Conservation (phyloP, 2,797 vertebrate genomes). For the Hafferia zeledoni region DNA sequence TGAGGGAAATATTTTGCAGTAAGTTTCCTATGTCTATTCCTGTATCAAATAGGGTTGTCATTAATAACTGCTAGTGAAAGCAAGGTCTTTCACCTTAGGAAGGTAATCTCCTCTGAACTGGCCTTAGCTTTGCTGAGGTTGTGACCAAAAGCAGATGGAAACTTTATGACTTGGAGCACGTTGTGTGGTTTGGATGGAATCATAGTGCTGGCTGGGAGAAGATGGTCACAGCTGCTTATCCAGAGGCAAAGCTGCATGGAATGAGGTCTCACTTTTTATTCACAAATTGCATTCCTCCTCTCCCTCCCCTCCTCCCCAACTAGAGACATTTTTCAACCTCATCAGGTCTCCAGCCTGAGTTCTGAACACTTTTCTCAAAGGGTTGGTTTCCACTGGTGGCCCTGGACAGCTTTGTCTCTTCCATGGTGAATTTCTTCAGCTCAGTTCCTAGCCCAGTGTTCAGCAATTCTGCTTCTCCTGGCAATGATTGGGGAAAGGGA, state of each 20-base stretch:
- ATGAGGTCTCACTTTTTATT: background rate
- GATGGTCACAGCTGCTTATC: conserved; percentile 34
- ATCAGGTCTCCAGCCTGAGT: background rate
- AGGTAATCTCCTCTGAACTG: background rate
- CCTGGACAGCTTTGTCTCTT: background rate
- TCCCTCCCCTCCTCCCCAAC: background rate
- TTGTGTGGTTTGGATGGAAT: background rate
- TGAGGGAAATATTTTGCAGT: background rate
- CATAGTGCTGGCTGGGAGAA: conserved; percentile 6
- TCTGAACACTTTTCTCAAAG: background rate
- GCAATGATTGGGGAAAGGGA: background rate
- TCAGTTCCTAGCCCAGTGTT: background rate
- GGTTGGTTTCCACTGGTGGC: background rate
- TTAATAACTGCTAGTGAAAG: background rate
- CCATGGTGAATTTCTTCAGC: background rate
- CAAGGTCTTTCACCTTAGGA: background rate
- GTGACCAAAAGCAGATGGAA: background rate
- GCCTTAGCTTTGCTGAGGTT: background rate
- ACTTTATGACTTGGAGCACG: background rate
- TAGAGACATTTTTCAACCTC: background rate
- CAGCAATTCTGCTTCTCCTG: background rate
- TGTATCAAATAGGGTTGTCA: background rate
- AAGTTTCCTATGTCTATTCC: background rate
- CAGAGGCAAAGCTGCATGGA: conserved; percentile 10
- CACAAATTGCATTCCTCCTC: background rate